Evolutionary conservation across 2,888 invertebrate species (phyloP), one percentile per base, ranked within the genome.

Genomic region (Laspeyria flexula): DNA sequence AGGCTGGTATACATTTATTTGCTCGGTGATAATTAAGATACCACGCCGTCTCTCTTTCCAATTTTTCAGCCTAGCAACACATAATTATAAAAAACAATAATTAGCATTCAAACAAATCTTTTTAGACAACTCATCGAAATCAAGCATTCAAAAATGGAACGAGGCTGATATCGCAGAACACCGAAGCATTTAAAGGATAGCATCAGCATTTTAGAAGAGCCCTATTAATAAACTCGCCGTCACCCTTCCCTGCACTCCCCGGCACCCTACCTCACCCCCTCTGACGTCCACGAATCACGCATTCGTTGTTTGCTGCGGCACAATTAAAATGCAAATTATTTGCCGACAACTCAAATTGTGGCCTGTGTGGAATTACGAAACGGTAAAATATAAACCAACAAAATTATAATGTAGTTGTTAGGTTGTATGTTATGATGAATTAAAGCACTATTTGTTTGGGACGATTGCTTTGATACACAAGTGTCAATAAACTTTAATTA

Each of bases 321-420:
- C 84, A 84, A 85, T 86, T 85, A 83, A 86, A 84, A 85, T 85
- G 86, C 81, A 84, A 86, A 86, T 86, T 85, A 82, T 85, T 86
- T 79, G 84, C 77, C 73, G 78, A 82, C 81, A 73, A 75, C 71
- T 80, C 79, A 67, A 65, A 81, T 75, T 78, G 75, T 60, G 66
- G 61, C 62, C 65, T 65, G 55, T 65, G 54, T 55, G 65, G 73
- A 71, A 68, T 61, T 73, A 71, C 56, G 69, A 65, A 73, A 51
- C 34, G 41, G 47, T 47, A 63, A 73, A 6, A 59, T 51, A 63
- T 64, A 54, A 61, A 57, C 48, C 41, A 35, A 44, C 43, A 55
- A 60, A 61, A 58, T 54, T 61, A 46, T 49, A 56, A 57, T 60
- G 47, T 57, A 42, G 42, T 55, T 48, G 29, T 42, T 42, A 45